These are phyloP conservation scores for Lypha dubia DNA, from an alignment of 2,888 invertebrate species.

Conservation along the genomic window DNA sequence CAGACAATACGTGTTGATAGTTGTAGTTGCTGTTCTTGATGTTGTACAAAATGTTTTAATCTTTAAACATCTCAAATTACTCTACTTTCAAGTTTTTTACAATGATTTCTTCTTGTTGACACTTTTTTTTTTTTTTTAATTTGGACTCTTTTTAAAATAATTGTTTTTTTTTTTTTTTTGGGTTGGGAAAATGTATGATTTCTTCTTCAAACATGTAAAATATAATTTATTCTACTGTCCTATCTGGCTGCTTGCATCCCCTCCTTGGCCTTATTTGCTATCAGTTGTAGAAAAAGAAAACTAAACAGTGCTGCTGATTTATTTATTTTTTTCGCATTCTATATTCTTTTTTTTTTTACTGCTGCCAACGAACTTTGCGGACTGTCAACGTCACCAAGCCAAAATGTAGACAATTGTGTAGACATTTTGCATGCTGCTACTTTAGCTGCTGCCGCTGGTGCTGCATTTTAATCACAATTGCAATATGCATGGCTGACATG, in stretches of 20 bases:
- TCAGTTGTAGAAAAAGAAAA: constrained; percentile 18
- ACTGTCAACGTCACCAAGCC: constrained; percentile 52
- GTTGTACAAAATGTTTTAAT: constrained; percentile 48
- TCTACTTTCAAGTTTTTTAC: constrained; percentile 19
- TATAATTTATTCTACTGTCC: neutral
- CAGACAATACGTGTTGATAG: constrained; percentile 41
- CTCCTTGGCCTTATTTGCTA: neutral
- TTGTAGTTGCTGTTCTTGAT: constrained; percentile 10
- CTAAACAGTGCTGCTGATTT: constrained; percentile 33
- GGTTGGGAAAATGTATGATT: neutral
- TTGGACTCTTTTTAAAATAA: no score
- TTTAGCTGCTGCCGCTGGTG: constrained; percentile 28
- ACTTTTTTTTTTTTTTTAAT: neutral
- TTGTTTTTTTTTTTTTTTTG: neutral
- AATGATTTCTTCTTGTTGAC: neutral
- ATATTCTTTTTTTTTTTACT: constrained; percentile 5
- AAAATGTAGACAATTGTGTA: constrained; percentile 49
- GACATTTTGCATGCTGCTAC: constrained; percentile 58
- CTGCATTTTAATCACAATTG: constrained; percentile 45
- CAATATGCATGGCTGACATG: constrained; percentile 49
- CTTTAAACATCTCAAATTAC: constrained; percentile 45
- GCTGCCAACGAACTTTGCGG: constrained; percentile 66
- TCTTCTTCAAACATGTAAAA: neutral
- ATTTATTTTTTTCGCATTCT: neutral
- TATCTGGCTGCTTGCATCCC: neutral